A percentile compares a stretch with the other conserved stretches of the same genome.
These are phyloP conservation scores for Mergus octosetaceus DNA, from an alignment of 2,797 vertebrate species.

Conservation along the genomic window DNA sequence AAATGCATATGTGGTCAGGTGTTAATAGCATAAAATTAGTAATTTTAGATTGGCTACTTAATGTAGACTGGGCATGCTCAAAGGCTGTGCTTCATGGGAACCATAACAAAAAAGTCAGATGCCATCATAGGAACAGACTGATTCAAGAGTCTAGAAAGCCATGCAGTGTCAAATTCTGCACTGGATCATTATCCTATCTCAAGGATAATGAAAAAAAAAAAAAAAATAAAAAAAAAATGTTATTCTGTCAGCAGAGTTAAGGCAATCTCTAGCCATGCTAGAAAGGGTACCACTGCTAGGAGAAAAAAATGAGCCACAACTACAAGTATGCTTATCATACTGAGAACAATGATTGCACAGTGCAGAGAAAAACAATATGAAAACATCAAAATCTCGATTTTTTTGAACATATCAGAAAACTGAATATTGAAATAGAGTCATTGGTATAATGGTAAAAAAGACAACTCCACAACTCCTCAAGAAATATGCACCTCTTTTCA, in stretches of 20 bases:
- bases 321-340: neutral
- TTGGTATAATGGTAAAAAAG: neutral
- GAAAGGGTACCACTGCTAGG: neutral
- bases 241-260: neutral
- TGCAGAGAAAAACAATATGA: neutral
- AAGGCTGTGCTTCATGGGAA: neutral
- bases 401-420: neutral
- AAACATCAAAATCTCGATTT: neutral
- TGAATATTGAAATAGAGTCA: neutral
- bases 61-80: rapidly evolving
- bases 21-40: neutral
- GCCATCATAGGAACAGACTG: neutral
- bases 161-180: neutral
- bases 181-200: neutral
- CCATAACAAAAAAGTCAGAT: neutral
- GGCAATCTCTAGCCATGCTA: neutral
- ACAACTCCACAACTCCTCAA: neutral
- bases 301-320: neutral
- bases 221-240: too few relatives aligned
- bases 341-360: rapidly evolving
- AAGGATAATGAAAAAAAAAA: rapidly evolving
- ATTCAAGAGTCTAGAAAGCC: neutral
- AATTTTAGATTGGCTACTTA: neutral
- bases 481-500: neutral
- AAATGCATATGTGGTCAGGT: neutral